Evolutionary conservation across 53 echinoderm and acorn worm species (phyloP).

Genomic region (Paracentrotus lividus): DNA sequence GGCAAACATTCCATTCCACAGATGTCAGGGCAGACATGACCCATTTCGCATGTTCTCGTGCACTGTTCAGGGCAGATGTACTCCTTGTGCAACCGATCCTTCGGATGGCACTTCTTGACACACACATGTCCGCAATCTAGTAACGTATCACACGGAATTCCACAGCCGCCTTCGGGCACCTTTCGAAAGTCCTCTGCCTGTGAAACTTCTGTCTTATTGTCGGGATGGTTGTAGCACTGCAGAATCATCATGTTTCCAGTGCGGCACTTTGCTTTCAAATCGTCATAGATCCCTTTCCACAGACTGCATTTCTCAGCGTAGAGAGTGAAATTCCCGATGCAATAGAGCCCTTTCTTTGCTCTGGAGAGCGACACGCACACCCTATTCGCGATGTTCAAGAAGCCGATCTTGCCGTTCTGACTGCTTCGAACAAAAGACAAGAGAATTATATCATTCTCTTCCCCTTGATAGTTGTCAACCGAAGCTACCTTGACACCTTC

Average conservation of each 20-base stretch:
- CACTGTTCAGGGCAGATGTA: slow-evolving; percentile 77
- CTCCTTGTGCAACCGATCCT: slow-evolving; percentile 69
- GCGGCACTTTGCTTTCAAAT: slow-evolving; percentile 40
- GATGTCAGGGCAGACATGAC: slow-evolving; percentile 70
- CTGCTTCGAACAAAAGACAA: slow-evolving; percentile 94
- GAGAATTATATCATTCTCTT: slow-evolving; percentile 96
- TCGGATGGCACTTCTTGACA: slow-evolving; percentile 75
- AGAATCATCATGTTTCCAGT: slow-evolving; percentile 72
- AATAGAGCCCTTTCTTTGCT: slow-evolving; percentile 88
- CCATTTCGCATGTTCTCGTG: slow-evolving; percentile 34
- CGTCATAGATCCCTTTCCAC: slow-evolving; percentile 72
- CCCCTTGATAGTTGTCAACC: slow-evolving; percentile 96
- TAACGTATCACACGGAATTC: slow-evolving; percentile 64
- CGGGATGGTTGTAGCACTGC: slow-evolving; percentile 85
- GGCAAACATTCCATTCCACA: slow-evolving; percentile 75
- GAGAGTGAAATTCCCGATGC: slow-evolving; percentile 87
- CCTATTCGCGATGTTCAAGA: slow-evolving; percentile 83
- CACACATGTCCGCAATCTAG: slow-evolving; percentile 84
- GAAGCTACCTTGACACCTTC: slow-evolving; percentile 82
- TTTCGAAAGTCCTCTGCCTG: slow-evolving; percentile 73
- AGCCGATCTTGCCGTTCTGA: slow-evolving; percentile 83
- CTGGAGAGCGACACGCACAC: slow-evolving; percentile 94
- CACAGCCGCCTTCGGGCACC: slow-evolving; percentile 81
- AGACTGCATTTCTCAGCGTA: slow-evolving; percentile 66
- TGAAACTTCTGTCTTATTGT: slow-evolving; percentile 60